Conservation (phyloP, 2,113 vertebrate species). For the Ochotona curzoniae region DNA sequence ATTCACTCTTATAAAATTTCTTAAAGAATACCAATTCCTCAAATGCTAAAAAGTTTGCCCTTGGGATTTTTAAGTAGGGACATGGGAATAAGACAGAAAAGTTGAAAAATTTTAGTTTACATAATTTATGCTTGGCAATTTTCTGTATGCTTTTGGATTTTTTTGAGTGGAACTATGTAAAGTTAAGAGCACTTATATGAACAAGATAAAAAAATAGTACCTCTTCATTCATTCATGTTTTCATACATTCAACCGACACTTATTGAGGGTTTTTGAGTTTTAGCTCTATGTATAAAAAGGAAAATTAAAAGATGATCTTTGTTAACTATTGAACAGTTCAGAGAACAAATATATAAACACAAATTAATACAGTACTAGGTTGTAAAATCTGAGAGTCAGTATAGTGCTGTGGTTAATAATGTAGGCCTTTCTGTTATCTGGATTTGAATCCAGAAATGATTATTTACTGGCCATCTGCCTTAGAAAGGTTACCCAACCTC, state of each 20-base stretch:
- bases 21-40: not conserved
- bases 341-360: not conserved
- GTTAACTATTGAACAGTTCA: not conserved
- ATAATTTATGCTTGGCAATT: not conserved
- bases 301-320: not conserved
- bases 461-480: not conserved
- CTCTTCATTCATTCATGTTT: not conserved
- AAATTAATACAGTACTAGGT: not conserved
- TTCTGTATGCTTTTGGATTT: constrained; percentile 4
- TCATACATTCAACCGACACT: not conserved
- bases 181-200: not conserved
- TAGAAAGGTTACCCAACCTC: not conserved
- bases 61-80: not conserved
- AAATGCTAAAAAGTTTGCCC: not conserved
- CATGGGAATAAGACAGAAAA: not conserved
- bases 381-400: constrained; percentile 14
- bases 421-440: not conserved
- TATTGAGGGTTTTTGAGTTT: not conserved
- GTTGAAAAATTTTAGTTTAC: not conserved
- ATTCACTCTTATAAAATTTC: not conserved
- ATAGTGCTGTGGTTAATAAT: not conserved
- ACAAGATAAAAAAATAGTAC: not conserved
- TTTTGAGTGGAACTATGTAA: not conserved
- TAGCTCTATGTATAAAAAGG: not conserved
- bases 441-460: not conserved